Base-by-base conservation (phyloP, 2,113 vertebrate species). In the Macroglossus sobrinus region DNA sequence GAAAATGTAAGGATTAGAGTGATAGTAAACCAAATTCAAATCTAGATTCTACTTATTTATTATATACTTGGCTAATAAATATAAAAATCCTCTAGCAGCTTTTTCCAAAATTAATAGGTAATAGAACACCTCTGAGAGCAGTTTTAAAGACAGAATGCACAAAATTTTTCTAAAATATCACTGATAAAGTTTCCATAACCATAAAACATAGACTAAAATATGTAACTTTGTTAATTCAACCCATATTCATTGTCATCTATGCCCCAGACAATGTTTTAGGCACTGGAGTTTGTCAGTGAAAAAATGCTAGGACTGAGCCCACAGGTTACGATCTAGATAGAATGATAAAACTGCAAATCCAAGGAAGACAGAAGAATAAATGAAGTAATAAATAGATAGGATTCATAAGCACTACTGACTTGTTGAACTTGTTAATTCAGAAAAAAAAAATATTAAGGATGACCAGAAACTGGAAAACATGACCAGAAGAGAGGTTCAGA, bases 371-470 rank as follows among this genome's bases (percentile, higher is more conserved):
- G 12, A 35, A 40, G 1, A n/a, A 91, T 18, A 45, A 55, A 89
- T 8, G 33, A 90, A 68, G 14, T 21, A 75, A 38, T 33, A 28
- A 40, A 4, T 53, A 69, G 2, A 2, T 33, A 75, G 4, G 28
- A 74, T 57, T 0, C 4, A 50, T 16, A 57, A 2, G 5, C 14
- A 55, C 5, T 59, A 8, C 4, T 40, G 38, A 82, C 13, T 74
- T 78, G 5, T 30, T 38, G 21, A 79, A 93, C 8, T 57, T 57
- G n/a, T 57, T n/a, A 74, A 59, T 61, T 85, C 35, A 91, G 4
- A 4, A 93, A 45, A 71, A 71, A 82, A 66, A 75, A 85, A 69
- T 43, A 69, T 15, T 80, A 80, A 63, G 8, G 79, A 38, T 78
- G 14, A 74, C 19, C 11, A 47, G 14, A 75, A 57, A 45, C 11